These are phyloP conservation scores for Brachionus koreanus DNA, from an alignment of 1,140 invertebrate species.

Conservation along the genomic window DNA sequence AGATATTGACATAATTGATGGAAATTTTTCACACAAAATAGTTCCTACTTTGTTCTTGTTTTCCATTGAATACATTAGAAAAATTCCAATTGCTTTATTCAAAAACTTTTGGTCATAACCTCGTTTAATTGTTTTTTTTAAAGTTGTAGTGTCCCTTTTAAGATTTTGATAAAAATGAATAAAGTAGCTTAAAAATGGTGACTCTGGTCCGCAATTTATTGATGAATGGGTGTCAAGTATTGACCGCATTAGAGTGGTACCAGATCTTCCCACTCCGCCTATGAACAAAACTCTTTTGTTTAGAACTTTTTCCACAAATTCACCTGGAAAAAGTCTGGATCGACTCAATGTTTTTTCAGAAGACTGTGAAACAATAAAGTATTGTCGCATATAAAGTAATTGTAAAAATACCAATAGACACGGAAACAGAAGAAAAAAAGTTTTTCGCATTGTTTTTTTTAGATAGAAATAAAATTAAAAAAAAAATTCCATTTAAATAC, in stretches of 20 bases:
- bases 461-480: too few relatives aligned
- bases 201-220: slow-evolving; percentile 94
- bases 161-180: slow-evolving; percentile 80
- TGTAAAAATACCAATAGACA: too few relatives aligned
- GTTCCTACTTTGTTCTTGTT: slow-evolving; percentile 84
- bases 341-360: not conserved
- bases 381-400: too few relatives aligned
- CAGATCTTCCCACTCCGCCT: slow-evolving; percentile 89
- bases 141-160: slow-evolving; percentile 84
- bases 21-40: slow-evolving; percentile 95
- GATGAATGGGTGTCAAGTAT: slow-evolving; percentile 97
- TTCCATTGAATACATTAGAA: slow-evolving; percentile 74
- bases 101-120: slow-evolving; percentile 85
- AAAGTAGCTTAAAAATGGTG: slow-evolving; percentile 87
- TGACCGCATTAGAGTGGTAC: slow-evolving; percentile 91
- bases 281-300: slow-evolving; percentile 67
- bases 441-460: too few relatives aligned
- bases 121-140: slow-evolving; percentile 69
- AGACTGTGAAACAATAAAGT: too few relatives aligned
- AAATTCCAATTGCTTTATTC: slow-evolving; percentile 88
- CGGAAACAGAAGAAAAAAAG: too few relatives aligned
- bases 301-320: not conserved
- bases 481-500: too few relatives aligned
- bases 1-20: slow-evolving; percentile 91
- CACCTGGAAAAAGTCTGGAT: not conserved